Conservation (phyloP, 2,888 invertebrate genomes). For the Plagodis dolabraria region DNA sequence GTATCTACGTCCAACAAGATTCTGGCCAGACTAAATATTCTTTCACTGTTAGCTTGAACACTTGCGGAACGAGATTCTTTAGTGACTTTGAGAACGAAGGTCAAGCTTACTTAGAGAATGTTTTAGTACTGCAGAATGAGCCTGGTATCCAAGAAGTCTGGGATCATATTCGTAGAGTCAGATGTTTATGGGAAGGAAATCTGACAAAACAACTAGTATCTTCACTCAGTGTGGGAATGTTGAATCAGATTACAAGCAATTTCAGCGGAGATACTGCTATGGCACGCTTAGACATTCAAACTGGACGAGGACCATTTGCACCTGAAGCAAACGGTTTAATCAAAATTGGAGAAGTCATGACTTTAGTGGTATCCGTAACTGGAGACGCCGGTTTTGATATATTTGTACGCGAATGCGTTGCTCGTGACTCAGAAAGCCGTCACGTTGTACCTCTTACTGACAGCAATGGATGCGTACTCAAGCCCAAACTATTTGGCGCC, state of each 20-base stretch:
- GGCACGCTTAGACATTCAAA: constrained; percentile 90
- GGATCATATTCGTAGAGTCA: constrained; percentile 91
- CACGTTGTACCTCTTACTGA: constrained; percentile 90
- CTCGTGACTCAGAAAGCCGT: constrained; percentile 88
- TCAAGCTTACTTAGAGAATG: constrained; percentile 91
- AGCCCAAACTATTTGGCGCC: constrained; percentile 91
- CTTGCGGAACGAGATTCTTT: constrained; percentile 92
- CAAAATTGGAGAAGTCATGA: constrained; percentile 93
- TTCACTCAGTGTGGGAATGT: constrained; percentile 91
- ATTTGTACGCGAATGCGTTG: constrained; percentile 90
- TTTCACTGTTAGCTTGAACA: constrained; percentile 90
- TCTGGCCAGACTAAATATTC: constrained; percentile 88
- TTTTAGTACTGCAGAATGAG: constrained; percentile 91
- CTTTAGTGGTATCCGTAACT: constrained; percentile 91
- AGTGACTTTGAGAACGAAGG: constrained; percentile 91
- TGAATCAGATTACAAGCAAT: constrained; percentile 91
- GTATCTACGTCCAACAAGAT: constrained; percentile 90
- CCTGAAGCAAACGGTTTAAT: constrained; percentile 90
- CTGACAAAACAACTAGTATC: constrained; percentile 90
- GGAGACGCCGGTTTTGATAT: constrained; percentile 92
- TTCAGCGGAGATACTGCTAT: constrained; percentile 94
- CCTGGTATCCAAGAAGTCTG: constrained; percentile 91
- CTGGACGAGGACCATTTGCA: constrained; percentile 91
- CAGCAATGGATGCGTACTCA: constrained; percentile 90
- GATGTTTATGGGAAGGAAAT: constrained; percentile 93